Evolutionary conservation across 2,113 vertebrate genomes (phyloP), one percentile per base, ranked within the genome.

Genomic region (Cheirogaleus medius): DNA sequence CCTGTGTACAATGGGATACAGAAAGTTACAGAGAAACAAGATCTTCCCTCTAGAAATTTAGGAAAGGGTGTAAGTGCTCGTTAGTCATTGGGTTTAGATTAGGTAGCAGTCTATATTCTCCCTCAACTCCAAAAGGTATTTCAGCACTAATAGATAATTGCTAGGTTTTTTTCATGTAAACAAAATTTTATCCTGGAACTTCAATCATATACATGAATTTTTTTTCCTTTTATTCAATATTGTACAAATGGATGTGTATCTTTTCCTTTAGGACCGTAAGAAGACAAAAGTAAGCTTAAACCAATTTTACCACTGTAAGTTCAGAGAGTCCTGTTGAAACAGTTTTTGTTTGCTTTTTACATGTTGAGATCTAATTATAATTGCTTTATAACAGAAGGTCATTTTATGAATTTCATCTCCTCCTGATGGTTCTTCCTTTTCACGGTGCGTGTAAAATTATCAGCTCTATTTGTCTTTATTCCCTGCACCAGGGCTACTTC

Each of bases 291-390:
- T 27, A 44, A 91, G 21, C 42, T 82, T 81, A 88, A 92, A 52
- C 5, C 42, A 68, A 29, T 83, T 32, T 56, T 68, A 44, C 25
- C 34, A 78, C 20, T 9, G 8, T 54, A 91, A 95, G 20, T 85
- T 94, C 37, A 86, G 21, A 91, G 58, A 92, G 52, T 77, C 86
- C 44, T 81, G 17, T 13, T n/a, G 32, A 47, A 91, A 97, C 56
- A 77, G 39, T 39, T 89, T 68, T 44, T 82, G 15, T 78, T 93
- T 94, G 64, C 39, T 95, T 82, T 95, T 92, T 85, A 86, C 56
- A 83, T 71, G 39, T 34, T 95, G 56, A 95, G 64, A 94, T 96
- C 77, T 91, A 94, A 95, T 91, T 97, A 63, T 88, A 96, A 88
- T 60, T 87, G 56, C 39, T 82, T 93, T 89, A 56, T 89, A 95